These are phyloP conservation scores for Stegophylla sp. DNA, from an alignment of 2,888 invertebrate species.

Conservation along the genomic window DNA sequence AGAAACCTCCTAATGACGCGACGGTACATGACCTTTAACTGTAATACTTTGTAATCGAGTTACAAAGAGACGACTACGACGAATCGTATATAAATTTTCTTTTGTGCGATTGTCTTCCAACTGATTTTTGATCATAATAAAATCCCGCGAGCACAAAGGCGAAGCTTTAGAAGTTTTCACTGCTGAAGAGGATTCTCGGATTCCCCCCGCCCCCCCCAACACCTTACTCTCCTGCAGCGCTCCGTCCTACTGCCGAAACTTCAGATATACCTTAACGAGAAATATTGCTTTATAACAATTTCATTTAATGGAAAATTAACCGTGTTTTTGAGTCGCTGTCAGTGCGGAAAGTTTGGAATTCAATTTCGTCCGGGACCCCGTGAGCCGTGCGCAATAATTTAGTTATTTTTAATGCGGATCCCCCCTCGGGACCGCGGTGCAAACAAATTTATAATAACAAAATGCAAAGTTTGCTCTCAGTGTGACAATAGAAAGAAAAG, in stretches of 20 bases:
- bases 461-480: constrained; percentile 34
- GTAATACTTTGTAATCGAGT: too few relatives aligned
- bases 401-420: constrained; percentile 49
- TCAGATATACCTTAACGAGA: not conserved
- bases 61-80: too few relatives aligned
- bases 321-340: constrained; percentile 22
- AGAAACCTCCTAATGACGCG: too few relatives aligned
- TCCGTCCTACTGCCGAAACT: not conserved
- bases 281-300: not conserved
- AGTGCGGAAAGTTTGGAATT: constrained; percentile 8
- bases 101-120: too few relatives aligned
- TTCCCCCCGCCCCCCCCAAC: too few relatives aligned
- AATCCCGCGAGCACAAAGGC: too few relatives aligned
- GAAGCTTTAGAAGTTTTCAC: not conserved
- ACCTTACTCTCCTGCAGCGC: too few relatives aligned
- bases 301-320: constrained; percentile 31
- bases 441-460: constrained; percentile 37
- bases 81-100: too few relatives aligned
- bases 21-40: too few relatives aligned
- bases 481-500: constrained; percentile 43
- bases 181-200: too few relatives aligned
- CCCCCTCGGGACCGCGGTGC: not conserved
- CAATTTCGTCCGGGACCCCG: constrained; percentile 18
- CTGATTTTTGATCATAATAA: too few relatives aligned
- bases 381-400: constrained; percentile 6